Conservation (phyloP, 2,797 vertebrate species). For the Rhincodon typus region DNA sequence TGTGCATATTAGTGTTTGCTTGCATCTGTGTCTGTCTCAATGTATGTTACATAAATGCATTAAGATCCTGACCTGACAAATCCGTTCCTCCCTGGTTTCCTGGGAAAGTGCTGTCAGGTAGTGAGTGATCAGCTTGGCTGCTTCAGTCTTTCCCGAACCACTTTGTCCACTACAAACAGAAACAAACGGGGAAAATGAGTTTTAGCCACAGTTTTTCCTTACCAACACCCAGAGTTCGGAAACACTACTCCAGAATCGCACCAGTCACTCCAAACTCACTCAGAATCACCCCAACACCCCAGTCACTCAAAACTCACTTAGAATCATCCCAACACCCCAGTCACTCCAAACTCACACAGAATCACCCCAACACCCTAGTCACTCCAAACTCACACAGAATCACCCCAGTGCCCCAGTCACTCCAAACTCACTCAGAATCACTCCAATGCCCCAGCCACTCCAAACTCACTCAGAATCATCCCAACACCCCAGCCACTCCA, state of each 20-base stretch:
- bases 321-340: too few species aligned
- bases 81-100: slow-evolving; percentile 48
- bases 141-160: slow-evolving; percentile 86
- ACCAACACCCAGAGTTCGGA: not conserved
- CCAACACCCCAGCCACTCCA: too few species aligned
- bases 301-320: too few species aligned
- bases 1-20: not conserved
- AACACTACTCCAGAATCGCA: not conserved
- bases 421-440: too few species aligned
- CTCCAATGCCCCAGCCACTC: too few species aligned
- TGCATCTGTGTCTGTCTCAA: not conserved
- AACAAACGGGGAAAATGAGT: slow-evolving; percentile 31
- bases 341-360: too few species aligned
- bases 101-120: slow-evolving; percentile 71
- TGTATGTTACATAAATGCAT: not conserved
- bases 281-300: too few species aligned
- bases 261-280: too few species aligned
- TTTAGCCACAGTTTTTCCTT: not conserved
- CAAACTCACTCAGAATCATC: too few species aligned
- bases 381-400: too few species aligned
- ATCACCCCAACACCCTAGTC: too few species aligned
- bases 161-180: slow-evolving; percentile 71
- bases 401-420: too few species aligned
- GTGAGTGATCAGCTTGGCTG: slow-evolving; percentile 68
- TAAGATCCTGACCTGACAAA: slow-evolving; percentile 62